Evolutionary conservation across 1,140 invertebrate genomes (phyloP).

Genomic region (Drosophila subobscura): DNA sequence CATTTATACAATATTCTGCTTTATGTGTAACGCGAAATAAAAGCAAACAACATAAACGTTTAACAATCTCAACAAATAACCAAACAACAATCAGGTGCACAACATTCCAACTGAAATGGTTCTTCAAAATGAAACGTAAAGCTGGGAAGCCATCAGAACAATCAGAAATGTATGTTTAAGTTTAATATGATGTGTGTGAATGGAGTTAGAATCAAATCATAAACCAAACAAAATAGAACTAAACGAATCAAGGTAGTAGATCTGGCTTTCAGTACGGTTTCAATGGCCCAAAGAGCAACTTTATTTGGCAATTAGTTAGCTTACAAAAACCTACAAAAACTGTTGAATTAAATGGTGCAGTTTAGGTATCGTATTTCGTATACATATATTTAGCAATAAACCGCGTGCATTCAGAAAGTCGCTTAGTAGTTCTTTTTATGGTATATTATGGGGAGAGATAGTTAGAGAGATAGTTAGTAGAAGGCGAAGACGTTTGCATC

Average conservation of each 20-base stretch:
- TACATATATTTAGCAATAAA: slow-evolving; percentile 61
- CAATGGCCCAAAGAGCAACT: slow-evolving; percentile 83
- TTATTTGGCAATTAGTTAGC: slow-evolving; percentile 61
- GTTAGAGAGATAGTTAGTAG: slow-evolving; percentile 43
- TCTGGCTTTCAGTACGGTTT: slow-evolving; percentile 63
- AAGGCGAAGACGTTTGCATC: slow-evolving; percentile 70
- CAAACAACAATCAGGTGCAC: slow-evolving; percentile 66
- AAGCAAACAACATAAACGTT: slow-evolving; percentile 32
- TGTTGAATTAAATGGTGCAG: slow-evolving; percentile 75
- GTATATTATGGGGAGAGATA: slow-evolving; percentile 49
- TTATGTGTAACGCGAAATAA: slow-evolving; percentile 49
- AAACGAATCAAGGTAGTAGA: slow-evolving; percentile 34
- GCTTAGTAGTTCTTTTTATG: slow-evolving; percentile 59
- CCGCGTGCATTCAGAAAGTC: slow-evolving; percentile 77
- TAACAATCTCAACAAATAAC: slow-evolving; percentile 49
- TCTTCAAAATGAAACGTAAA: slow-evolving; percentile 21
- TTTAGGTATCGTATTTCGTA: slow-evolving; percentile 41
- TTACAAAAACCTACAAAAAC: slow-evolving; percentile 69
- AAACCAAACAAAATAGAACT: slow-evolving; percentile 25
- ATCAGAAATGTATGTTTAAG: slow-evolving; percentile 8
- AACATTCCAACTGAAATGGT: slow-evolving; percentile 64
- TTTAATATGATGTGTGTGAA: neutral
- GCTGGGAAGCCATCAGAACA: slow-evolving; percentile 22
- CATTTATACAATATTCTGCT: slow-evolving; percentile 69
- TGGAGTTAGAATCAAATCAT: slow-evolving; percentile 25